Percentiles rank a stretch among this genome's conserved stretches.
phyloP scores from a whole-genome alignment of 2,797 vertebrate species.

The Coregonus sp. region DNA sequence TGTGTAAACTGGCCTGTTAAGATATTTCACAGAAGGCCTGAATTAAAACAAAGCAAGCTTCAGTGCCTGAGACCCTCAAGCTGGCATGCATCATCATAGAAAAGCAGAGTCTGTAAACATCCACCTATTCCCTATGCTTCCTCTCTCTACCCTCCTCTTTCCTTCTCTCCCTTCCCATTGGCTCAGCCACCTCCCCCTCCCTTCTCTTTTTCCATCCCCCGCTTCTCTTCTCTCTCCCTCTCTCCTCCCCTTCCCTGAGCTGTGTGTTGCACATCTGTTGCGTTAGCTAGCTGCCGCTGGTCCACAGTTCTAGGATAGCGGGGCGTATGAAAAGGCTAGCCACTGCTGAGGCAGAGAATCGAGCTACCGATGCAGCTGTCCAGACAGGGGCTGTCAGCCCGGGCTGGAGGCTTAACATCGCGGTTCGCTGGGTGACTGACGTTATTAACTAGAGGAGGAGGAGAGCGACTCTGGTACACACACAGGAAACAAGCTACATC shows the following conservation, averaged over 20 bases:
- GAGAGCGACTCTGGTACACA: slow-evolving; percentile 39
- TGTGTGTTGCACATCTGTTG: slow-evolving; percentile 41
- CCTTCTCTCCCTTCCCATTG: slow-evolving; percentile 19
- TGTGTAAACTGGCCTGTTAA: slow-evolving; percentile 9
- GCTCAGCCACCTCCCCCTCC: slow-evolving; percentile 3
- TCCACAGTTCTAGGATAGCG: slow-evolving; percentile 52
- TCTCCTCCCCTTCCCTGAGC: slow-evolving; percentile 20
- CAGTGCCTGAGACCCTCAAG: not conserved
- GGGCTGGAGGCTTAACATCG: slow-evolving; percentile 48
- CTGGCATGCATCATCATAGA: not conserved
- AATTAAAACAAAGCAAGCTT: slow-evolving; percentile 62
- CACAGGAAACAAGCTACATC: slow-evolving; percentile 60
- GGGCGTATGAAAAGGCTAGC: slow-evolving; percentile 25
- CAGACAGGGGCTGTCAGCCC: slow-evolving; percentile 81
- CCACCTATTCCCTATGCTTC: not conserved
- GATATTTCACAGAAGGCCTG: not conserved
- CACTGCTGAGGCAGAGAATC: slow-evolving; percentile 61
- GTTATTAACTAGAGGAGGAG: slow-evolving; percentile 48
- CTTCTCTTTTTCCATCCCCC: slow-evolving; percentile 3
- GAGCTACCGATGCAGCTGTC: slow-evolving; percentile 32
- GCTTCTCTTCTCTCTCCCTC: slow-evolving; percentile 4
- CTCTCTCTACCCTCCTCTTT: not conserved
- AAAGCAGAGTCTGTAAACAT: slow-evolving; percentile 12
- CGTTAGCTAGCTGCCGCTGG: slow-evolving; percentile 25
- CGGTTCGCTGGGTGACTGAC: slow-evolving; percentile 50